Evolutionary conservation across 2,113 vertebrate species (phyloP).

Genomic region (Mystacornis crossleyi): DNA sequence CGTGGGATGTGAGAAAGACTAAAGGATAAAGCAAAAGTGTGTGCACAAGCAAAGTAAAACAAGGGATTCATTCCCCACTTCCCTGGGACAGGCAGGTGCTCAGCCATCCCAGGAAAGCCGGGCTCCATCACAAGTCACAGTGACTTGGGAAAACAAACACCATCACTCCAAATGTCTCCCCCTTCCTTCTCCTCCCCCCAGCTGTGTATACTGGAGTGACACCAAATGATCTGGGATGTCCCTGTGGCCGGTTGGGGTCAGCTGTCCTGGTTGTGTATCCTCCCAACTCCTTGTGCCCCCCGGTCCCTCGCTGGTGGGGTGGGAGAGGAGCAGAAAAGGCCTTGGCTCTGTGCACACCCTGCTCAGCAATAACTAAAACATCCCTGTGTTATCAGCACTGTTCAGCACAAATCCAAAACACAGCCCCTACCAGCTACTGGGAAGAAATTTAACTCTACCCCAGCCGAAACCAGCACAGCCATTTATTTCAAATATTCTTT

Average conservation of each 20-base stretch:
- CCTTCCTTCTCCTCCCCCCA: neutral
- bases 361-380: neutral
- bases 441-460: neutral
- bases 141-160: rapidly evolving
- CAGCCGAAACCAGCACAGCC: neutral
- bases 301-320: rapidly evolving
- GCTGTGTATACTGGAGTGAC: neutral
- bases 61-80: neutral
- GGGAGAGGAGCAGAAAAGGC: neutral
- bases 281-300: neutral
- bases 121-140: neutral
- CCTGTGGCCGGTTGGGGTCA: neutral
- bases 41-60: neutral
- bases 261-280: neutral
- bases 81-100: neutral
- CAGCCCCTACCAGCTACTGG: neutral
- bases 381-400: neutral
- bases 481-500: neutral
- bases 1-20: neutral
- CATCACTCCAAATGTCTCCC: neutral
- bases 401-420: neutral
- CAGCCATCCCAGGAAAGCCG: neutral
- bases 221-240: rapidly evolving
- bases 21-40: neutral
- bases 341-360: neutral